Evolutionary conservation across 2,113 vertebrate genomes (phyloP).

Genomic region (pig (Sus scrofa)): DNA sequence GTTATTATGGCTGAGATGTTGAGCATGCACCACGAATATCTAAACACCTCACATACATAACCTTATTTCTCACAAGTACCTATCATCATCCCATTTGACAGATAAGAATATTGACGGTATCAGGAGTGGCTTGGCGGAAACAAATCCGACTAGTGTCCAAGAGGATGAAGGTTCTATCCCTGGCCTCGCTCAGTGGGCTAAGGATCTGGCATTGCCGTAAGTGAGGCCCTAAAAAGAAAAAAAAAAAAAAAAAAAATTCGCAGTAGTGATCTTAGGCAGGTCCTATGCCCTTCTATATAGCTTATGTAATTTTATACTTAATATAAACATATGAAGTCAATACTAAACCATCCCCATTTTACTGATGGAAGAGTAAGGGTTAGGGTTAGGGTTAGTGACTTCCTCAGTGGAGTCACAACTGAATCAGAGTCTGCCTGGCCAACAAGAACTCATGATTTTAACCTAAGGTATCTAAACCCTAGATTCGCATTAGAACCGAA

Average conservation of each 20-base stretch:
- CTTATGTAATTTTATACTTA: neutral
- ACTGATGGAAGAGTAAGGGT: neutral
- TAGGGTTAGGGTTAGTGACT: no score
- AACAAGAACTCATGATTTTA: neutral
- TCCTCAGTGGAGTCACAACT: neutral
- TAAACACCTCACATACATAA: neutral
- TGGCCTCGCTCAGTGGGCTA: no score
- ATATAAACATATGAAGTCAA: neutral
- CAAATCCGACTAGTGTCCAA: no score
- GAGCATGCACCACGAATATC: neutral
- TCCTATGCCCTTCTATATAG: neutral
- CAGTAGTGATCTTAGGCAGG: neutral
- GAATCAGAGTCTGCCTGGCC: neutral
- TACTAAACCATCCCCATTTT: neutral
- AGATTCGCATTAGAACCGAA: neutral
- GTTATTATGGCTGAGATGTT: neutral
- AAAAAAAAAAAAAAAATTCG: neutral
- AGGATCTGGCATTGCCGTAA: no score
- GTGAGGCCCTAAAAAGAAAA: no score
- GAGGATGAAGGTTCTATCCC: no score
- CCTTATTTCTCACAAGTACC: neutral
- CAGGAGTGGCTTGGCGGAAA: neutral
- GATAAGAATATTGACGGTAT: neutral
- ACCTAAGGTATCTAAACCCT: neutral
- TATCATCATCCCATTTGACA: neutral